Base-by-base conservation (phyloP, 2,888 invertebrate genomes). In the Heteromyza rotundicornis region DNA sequence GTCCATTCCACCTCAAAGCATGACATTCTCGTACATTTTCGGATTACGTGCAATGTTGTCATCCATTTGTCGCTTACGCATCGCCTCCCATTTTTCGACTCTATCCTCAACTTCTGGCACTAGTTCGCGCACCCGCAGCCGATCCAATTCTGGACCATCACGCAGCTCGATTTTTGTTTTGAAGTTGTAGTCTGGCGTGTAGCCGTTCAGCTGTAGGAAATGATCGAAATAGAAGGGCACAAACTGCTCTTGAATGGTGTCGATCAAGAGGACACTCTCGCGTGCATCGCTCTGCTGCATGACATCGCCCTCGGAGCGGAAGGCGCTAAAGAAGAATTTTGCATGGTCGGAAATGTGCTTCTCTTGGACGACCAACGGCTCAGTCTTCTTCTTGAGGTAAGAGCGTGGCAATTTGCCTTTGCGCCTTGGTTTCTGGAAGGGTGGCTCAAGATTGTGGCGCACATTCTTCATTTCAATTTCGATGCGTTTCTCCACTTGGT, bases 161-260 rank as follows among this genome's bases (percentile, higher is more conserved):
- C 76, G 74, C 1, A 72, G 1, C 62, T 83, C 82, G 7, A 81
- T 62, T 51, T 79, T 73, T 0, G 82, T 82, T 61, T 80, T 78
- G 57, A 83, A 82, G 60, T 81, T 79, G 59, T 82, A 83, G 60
- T 77, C 78, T 2, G 82, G 82, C 1, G 79, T 76, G 32, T 83
- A 83, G 12, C 81, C 81, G 35, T 82, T 79, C 2, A 81, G 17
- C 49, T 74, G 77, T 1, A 83, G 72, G 63, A 82, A 83, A 61
- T 82, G 78, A 69, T 82, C 82, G 44, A 82, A 83, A 54, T 82
- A 80, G 59, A 82, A 82, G 16, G 82, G 82, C 12, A 81, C 78
- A 58, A 80, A 78, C 35, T 80, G 77, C 20, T 82, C 79, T 59
- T 80, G 77, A 20, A 77, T 74, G 1, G 64, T 73, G 59, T 74